Conservation (phyloP, 2,797 vertebrate genomes). For the Rhynchotus rufescens region DNA sequence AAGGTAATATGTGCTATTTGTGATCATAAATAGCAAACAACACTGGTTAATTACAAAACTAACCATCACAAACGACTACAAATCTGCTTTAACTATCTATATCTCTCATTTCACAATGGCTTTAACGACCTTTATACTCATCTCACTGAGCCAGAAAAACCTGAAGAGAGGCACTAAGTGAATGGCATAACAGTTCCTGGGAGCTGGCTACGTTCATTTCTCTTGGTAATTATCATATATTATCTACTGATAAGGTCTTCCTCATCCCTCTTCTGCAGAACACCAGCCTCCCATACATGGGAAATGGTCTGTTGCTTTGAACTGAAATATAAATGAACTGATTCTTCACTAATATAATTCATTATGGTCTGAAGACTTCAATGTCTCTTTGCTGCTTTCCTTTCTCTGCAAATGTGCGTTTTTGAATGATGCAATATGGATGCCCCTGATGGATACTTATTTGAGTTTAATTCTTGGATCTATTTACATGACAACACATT, state of each 20-base stretch:
- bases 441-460: not conserved
- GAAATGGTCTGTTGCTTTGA: not conserved
- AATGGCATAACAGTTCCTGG: not conserved
- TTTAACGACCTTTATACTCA: not conserved
- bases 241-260: not conserved
- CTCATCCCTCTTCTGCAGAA: not conserved
- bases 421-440: not conserved
- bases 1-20: not conserved
- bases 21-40: not conserved
- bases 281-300: not conserved
- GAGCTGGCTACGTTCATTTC: not conserved
- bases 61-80: not conserved
- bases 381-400: not conserved
- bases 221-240: not conserved
- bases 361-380: not conserved
- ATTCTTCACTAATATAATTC: not conserved
- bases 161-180: slow-evolving; percentile 5
- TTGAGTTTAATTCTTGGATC: not conserved
- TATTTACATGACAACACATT: not conserved
- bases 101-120: slow-evolving; percentile 9
- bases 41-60: slow-evolving; percentile 4
- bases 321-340: not conserved
- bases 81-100: not conserved
- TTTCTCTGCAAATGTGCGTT: not conserved
- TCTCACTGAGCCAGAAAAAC: slow-evolving; percentile 19